Evolutionary conservation across 2,888 invertebrate species (phyloP), one percentile per base, ranked within the genome.

Genomic region (Anorthoa munda): DNA sequence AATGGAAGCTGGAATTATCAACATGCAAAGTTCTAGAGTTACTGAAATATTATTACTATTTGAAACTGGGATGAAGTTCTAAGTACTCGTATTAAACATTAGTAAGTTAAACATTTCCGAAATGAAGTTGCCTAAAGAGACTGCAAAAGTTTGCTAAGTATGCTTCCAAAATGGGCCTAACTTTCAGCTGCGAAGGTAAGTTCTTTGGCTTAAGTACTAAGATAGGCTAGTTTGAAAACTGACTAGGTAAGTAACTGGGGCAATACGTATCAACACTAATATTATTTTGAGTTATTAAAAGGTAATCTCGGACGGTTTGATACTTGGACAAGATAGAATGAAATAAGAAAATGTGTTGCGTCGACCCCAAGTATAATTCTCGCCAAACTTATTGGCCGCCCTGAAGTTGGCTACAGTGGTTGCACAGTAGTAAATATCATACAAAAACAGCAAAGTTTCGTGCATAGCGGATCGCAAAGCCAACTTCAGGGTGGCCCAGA

Each of bases 141-240:
- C 23, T 21, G 39, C 51, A 59, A 15, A 48, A 70, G 26, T 76
- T 64, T 18, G 1, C 0, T 58, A 64, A 70, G 51, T 64, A 51
- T n/a, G 58, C 13, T 17, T 51, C 12, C 4, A 17, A 51, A 70
- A 50, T 61, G 13, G 11, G 45, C 45, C 17, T 31, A 50, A 65
- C 12, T 71, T 70, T 18, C n/a, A 23, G 12, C 26, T 13, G 50
- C 13, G n/a, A 48, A 46, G 23, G 11, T 39, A 77, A 72, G 13
- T 53, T 53, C 39, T n/a, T 23, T 15, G 26, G n/a, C 31, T 64
- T 48, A 26, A 64, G 46, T 58, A 53, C 48, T 12, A 11, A 48
- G 48, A 55, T 23, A 56, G 61, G n/a, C 13, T 23, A 21, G 17
- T 53, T 11, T 18, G 39, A 48, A 53, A 75, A 75, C 17, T 61